A percentile compares a stretch with the other conserved stretches of the same genome.
These are phyloP conservation scores for Rallus limicola DNA, from an alignment of 2,113 vertebrate species.

Conservation along the genomic window DNA sequence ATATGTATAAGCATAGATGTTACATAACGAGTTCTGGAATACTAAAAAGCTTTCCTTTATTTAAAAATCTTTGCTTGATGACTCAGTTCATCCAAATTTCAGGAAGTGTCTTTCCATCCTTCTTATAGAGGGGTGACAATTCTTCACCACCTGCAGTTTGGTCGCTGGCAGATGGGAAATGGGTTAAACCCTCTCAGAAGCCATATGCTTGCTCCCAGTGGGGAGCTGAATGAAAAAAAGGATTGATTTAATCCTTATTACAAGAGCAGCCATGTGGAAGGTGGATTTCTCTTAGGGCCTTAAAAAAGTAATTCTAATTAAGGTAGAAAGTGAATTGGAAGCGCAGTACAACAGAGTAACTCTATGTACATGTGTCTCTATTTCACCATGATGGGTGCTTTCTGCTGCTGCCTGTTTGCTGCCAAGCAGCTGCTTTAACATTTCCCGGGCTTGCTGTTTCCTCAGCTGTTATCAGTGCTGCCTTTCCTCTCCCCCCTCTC, in stretches of 20 bases:
- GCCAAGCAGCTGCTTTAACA: neutral
- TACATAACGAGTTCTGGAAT: neutral
- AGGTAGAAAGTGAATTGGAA: constrained; percentile 7
- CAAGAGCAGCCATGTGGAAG: neutral
- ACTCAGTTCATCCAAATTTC: neutral
- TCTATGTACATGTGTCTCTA: neutral
- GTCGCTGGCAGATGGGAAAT: constrained; percentile 50
- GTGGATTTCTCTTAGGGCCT: constrained; percentile 21
- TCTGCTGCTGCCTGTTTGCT: neutral
- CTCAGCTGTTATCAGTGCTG: neutral
- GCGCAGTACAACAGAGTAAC: neutral
- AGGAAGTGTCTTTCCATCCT: neutral
- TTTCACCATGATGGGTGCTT: neutral
- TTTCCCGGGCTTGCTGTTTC: neutral
- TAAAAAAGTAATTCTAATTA: constrained; percentile 39
- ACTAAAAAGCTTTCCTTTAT: neutral
- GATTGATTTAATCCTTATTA: constrained; percentile 54
- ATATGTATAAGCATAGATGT: neutral
- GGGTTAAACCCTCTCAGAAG: constrained; percentile 37
- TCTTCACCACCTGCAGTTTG: neutral
- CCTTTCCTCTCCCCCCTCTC: neutral
- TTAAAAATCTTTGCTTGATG: neutral
- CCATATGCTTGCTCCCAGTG: constrained; percentile 31
- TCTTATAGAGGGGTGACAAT: neutral
- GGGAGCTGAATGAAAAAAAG: constrained; percentile 27